phyloP scores from a whole-genome alignment of 2,888 invertebrate genomes.

The Lycia hirtaria region DNA sequence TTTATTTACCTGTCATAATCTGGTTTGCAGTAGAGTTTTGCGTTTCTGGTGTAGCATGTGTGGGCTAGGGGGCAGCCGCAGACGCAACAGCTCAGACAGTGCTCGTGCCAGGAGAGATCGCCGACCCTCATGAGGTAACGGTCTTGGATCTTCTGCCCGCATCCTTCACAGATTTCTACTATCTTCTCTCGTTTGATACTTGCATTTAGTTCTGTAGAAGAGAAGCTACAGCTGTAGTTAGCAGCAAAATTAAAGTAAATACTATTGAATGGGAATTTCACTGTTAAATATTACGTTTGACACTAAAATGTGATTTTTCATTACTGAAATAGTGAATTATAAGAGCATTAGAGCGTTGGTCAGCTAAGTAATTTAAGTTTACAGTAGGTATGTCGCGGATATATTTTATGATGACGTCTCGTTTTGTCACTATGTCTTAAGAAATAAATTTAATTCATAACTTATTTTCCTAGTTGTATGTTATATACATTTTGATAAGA shows the following conservation, averaged over 20 bases:
- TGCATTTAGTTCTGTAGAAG: conserved; percentile 74
- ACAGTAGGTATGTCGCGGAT: too few relatives aligned
- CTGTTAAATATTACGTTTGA: too few relatives aligned
- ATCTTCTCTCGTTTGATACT: conserved; percentile 92
- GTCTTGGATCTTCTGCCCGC: conserved; percentile 97
- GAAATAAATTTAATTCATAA: too few relatives aligned
- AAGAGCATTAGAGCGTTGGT: too few relatives aligned
- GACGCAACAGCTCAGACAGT: conserved; percentile 97
- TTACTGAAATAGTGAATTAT: too few relatives aligned
- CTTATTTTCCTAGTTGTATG: too few relatives aligned
- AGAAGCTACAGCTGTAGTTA: conserved; percentile 59
- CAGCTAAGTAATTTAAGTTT: too few relatives aligned
- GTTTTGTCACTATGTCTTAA: too few relatives aligned
- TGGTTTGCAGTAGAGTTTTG: conserved; percentile 97
- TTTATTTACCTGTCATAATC: conserved; percentile 96
- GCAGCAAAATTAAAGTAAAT: conserved; percentile 59
- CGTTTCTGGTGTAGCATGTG: conserved; percentile 97
- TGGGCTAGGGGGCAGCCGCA: conserved; percentile 96
- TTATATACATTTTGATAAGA: too few relatives aligned
- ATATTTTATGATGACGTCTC: too few relatives aligned
- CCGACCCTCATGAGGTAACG: conserved; percentile 97
- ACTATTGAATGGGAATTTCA: too few relatives aligned
- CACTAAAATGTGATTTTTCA: too few relatives aligned
- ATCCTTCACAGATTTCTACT: conserved; percentile 96
- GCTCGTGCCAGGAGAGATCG: conserved; percentile 98